Evolutionary conservation across 64 coral and sea anemone species (phyloP).

Genomic region (Porites australiensis): DNA sequence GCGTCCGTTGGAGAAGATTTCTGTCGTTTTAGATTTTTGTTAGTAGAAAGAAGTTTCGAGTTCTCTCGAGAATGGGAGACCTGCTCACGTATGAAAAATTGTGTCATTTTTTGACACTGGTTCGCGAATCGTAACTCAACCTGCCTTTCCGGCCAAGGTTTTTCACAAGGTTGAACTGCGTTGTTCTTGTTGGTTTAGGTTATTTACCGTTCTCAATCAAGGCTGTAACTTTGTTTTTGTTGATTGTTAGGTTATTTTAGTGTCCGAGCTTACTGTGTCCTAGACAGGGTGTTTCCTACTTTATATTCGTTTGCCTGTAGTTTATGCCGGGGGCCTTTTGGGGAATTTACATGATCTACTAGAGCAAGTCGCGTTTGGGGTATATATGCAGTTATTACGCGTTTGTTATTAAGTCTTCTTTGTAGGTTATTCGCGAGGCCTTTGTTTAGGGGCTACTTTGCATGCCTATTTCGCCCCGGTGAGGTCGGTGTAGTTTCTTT

Average conservation of each 20-base stretch:
- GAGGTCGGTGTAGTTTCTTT: background rate
- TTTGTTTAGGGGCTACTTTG: background rate
- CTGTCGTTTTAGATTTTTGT: too few relatives aligned
- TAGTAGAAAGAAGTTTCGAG: too few relatives aligned
- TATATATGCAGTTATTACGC: slow-evolving; percentile 1
- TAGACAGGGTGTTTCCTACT: background rate
- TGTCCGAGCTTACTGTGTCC: slow-evolving; percentile 1
- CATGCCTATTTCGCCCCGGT: too few relatives aligned
- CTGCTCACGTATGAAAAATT: background rate
- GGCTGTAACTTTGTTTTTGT: background rate
- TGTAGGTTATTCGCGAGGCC: background rate
- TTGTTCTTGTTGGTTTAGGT: too few relatives aligned
- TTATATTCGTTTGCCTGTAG: too few relatives aligned
- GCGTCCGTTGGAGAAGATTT: too few relatives aligned
- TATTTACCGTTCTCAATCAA: background rate
- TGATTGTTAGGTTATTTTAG: background rate
- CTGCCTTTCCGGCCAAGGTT: background rate
- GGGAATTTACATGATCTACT: background rate
- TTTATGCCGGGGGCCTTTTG: background rate
- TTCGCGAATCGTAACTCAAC: background rate
- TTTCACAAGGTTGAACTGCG: too few relatives aligned
- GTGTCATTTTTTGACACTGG: background rate
- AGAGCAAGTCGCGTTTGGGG: background rate
- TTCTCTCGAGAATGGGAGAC: background rate
- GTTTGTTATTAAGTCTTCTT: background rate